phyloP scores from a whole-genome alignment of 2,888 invertebrate species.

The Meteorus cinctellus region DNA sequence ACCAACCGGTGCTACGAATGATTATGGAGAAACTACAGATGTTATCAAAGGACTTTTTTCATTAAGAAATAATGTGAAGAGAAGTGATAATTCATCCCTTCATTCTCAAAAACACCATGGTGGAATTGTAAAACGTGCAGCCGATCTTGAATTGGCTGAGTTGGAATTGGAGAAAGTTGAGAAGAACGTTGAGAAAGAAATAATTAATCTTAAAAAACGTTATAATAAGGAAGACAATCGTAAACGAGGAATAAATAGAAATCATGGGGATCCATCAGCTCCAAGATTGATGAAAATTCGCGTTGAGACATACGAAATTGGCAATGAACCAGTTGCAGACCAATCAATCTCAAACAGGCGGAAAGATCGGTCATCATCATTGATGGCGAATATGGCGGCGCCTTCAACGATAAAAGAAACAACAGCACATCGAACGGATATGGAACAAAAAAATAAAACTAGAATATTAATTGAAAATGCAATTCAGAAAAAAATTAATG shows the following conservation, averaged over 20 bases:
- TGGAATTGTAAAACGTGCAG: not conserved
- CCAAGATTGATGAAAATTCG: slow-evolving; percentile 30
- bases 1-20: not conserved
- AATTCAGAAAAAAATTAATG: slow-evolving; percentile 68
- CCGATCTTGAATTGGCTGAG: slow-evolving; percentile 33
- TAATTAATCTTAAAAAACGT: slow-evolving; percentile 32
- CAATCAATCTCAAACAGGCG: not conserved
- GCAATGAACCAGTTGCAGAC: not conserved
- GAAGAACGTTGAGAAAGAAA: slow-evolving; percentile 39
- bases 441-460: slow-evolving; percentile 45
- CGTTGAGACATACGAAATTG: slow-evolving; percentile 35
- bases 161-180: slow-evolving; percentile 30
- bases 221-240: not conserved
- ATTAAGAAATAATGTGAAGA: not conserved
- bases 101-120: not conserved
- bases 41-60: not conserved
- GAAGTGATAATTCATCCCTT: not conserved
- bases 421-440: not conserved
- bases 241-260: slow-evolving; percentile 20
- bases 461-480: slow-evolving; percentile 66
- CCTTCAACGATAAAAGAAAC: not conserved
- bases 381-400: not conserved
- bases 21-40: not conserved
- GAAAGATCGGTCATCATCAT: not conserved
- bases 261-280: not conserved